Base-by-base conservation (phyloP, 2,797 vertebrate genomes). In the Bovichtus variegatus region DNA sequence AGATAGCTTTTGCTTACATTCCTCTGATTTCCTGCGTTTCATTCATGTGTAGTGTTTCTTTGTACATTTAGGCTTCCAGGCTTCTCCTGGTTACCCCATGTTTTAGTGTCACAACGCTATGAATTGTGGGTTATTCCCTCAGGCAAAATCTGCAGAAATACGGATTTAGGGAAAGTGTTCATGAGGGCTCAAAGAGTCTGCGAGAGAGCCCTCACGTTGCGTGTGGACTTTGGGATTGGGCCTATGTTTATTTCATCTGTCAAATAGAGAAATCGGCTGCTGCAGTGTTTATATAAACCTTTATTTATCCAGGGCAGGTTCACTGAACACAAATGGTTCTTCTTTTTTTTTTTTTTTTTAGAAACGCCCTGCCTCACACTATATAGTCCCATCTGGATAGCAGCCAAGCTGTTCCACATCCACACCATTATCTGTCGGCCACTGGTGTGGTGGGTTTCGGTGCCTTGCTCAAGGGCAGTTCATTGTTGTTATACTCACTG, bases 221-320 rank as follows among this genome's bases (percentile, higher is more conserved):
- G n/a, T 34, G 31, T 34, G 31, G 31, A 34, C 7, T 7, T 34
- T 34, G 31, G 31, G 31, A 34, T 9, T 34, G 31, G 31, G 31
- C 8, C 31, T 8, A 34, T 34, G 38, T 25, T 68, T 9, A 38
- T 74, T 66, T 21, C 4, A 61, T 15, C 31, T 41, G 47, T 62
- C 51, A 47, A 27, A 10, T 9, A 4, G 23, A 46, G 16, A 74
- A 63, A 68, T 54, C 40, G 78, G 29, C 51, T 18, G 6, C 0
- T 75, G 29, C 27, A 13, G 8, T 63, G 16, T 58, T 72, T 76
- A 51, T 31, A 46, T n/a, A 62, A 66, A 38, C n/a, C 49, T 67
- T 81, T 76, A 73, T 85, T 82, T 75, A 60, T 74, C 46, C 43
- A 65, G 29, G 50, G 72, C 7, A 58, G 49, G 59, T 60, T 59